Evolutionary conservation across 2,888 invertebrate genomes (phyloP), one percentile per base, ranked within the genome.

Genomic region (Tubulanus polymorphus): DNA sequence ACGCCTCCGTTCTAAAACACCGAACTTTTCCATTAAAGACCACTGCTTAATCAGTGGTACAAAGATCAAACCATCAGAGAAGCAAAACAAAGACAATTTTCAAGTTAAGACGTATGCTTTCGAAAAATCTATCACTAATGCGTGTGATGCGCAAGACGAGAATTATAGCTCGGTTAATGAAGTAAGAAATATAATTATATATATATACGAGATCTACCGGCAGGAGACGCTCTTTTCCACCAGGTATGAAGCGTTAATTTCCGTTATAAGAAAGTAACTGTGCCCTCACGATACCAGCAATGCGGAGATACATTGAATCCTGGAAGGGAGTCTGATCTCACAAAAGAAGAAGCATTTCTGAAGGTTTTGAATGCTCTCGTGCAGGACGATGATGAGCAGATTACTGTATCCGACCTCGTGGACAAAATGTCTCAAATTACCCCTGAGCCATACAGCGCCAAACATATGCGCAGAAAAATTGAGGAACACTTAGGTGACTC

Each of bases 171-270:
- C 20, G 41, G 41, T 23, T 5, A 15, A 3, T 20, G 41, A 5
- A 8, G 41, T 41, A 8, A 5, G 41, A 3, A 5, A 15, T 5
- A 5, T 18, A 15, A 5, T 41, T 41, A 15, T 3, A 8, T 8
- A 8, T n/a, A n/a, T 37, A 30, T 37, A 25, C 20, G 28, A 18
- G 66, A 64, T 55, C 58, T 66, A 8, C 63, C 41, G 37, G 64
- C 66, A 10, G 56, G 57, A 15, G 66, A 64, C 51, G 59, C 62
- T 1, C 20, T 62, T 5, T 66, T 63, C 45, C 63, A 66, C 46
- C 60, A 62, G 32, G 46, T 20, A 15, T 66, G 64, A 48, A 59
- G 57, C 50, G 52, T 59, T 5, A 63, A 62, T 32, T 66, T 66
- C 41, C 41, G 56, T 27, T 59, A 57, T 12, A 20, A 48, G 46